Conservation (phyloP, 2,888 invertebrate species). For the Drosophila monieri region DNA sequence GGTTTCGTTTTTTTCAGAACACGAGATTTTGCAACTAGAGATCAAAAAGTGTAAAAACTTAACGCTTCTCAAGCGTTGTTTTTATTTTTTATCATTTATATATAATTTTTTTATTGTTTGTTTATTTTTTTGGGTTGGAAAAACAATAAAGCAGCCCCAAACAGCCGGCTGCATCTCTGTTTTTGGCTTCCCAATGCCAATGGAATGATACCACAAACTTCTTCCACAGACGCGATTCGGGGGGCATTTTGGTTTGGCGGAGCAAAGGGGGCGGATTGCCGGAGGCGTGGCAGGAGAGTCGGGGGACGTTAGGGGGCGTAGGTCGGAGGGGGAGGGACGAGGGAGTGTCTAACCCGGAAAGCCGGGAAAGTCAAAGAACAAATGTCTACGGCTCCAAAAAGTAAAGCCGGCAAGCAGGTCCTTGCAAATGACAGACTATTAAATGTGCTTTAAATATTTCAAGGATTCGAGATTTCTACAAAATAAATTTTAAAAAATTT, state of each 20-base stretch:
- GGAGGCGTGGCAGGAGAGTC: neutral
- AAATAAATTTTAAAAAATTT: too few relatives aligned
- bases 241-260: slow-evolving; percentile 4
- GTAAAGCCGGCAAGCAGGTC: slow-evolving; percentile 10
- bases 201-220: slow-evolving; percentile 39
- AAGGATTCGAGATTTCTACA: neutral
- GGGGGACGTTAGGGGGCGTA: neutral
- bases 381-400: slow-evolving; percentile 61
- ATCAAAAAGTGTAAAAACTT: slow-evolving; percentile 7
- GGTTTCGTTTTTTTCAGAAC: slow-evolving; percentile 11
- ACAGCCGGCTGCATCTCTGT: slow-evolving; percentile 16
- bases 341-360: slow-evolving; percentile 57
- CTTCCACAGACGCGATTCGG: slow-evolving; percentile 32
- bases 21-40: neutral
- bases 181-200: slow-evolving; percentile 38
- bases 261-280: neutral
- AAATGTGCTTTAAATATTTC: slow-evolving; percentile 1
- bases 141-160: slow-evolving; percentile 50
- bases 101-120: slow-evolving; percentile 13
- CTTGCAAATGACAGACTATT: neutral
- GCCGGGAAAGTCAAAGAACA: slow-evolving; percentile 78
- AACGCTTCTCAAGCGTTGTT: neutral
- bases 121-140: slow-evolving; percentile 41
- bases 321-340: neutral
- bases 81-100: slow-evolving; percentile 9